These are phyloP conservation scores for Sebastolobus alascanus DNA, from an alignment of 2,797 vertebrate genomes.

Conservation along the genomic window DNA sequence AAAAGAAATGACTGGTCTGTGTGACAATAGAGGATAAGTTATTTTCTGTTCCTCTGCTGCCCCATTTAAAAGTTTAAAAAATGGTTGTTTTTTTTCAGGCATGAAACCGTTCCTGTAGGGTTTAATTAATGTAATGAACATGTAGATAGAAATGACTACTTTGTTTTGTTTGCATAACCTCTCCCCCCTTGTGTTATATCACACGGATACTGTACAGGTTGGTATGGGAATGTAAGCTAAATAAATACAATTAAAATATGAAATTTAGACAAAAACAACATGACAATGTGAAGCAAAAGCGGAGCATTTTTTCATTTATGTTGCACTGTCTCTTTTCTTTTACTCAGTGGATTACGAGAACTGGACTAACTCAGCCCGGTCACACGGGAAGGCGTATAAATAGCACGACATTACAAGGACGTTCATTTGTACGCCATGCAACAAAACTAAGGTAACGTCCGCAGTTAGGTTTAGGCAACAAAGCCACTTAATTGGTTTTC, in stretches of 20 bases:
- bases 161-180: constrained; percentile 17
- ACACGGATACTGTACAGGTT: neutral
- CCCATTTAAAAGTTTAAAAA: constrained; percentile 9
- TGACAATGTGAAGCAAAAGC: neutral
- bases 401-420: too few relatives aligned
- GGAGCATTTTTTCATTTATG: neutral
- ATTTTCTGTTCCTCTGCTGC: constrained; percentile 14
- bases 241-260: neutral
- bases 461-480: too few relatives aligned
- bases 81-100: neutral
- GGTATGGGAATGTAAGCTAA: neutral
- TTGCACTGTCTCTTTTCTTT: neutral
- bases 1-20: constrained; percentile 2
- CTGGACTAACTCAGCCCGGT: neutral
- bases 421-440: too few relatives aligned
- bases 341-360: neutral
- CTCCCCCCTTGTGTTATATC: neutral
- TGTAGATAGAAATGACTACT: constrained; percentile 13
- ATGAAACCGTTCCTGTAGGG: constrained; percentile 6
- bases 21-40: neutral
- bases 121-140: constrained; percentile 29
- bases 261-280: neutral
- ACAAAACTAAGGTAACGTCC: too few relatives aligned
- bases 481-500: too few relatives aligned
- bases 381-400: too few relatives aligned